Conservation (phyloP, 2,797 vertebrate species). For the Anomalospiza imberbis region DNA sequence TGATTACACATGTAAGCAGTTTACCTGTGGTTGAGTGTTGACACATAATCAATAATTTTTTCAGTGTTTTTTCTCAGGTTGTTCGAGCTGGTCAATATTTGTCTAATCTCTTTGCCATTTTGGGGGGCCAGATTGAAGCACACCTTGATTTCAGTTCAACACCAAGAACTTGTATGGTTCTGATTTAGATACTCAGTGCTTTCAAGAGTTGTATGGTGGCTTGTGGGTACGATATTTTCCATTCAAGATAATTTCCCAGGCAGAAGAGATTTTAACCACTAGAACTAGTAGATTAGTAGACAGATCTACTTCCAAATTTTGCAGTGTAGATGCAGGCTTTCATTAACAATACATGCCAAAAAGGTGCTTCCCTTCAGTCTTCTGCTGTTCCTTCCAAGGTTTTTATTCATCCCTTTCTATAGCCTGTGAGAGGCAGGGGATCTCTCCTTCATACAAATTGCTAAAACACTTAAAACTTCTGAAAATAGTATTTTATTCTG, state of each 20-base stretch:
- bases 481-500: not conserved
- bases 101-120: not conserved
- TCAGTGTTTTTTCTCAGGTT: not conserved
- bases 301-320: not conserved
- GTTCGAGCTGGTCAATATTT: not conserved
- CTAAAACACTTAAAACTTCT: not conserved
- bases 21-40: rapidly evolving
- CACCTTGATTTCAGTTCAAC: not conserved
- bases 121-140: not conserved
- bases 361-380: not conserved
- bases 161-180: not conserved
- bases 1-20: not conserved
- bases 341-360: not conserved
- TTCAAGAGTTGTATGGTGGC: not conserved
- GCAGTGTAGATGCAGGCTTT: not conserved
- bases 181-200: not conserved
- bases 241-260: not conserved
- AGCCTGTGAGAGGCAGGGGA: not conserved
- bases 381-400: not conserved
- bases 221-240: not conserved
- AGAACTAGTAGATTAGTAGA: not conserved
- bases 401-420: not conserved
- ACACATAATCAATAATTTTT: not conserved
- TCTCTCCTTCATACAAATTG: not conserved
- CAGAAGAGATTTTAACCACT: not conserved